Evolutionary conservation across 2,888 invertebrate genomes (phyloP), one percentile per base, ranked within the genome.

Genomic region (Diloba caeruleocephala): DNA sequence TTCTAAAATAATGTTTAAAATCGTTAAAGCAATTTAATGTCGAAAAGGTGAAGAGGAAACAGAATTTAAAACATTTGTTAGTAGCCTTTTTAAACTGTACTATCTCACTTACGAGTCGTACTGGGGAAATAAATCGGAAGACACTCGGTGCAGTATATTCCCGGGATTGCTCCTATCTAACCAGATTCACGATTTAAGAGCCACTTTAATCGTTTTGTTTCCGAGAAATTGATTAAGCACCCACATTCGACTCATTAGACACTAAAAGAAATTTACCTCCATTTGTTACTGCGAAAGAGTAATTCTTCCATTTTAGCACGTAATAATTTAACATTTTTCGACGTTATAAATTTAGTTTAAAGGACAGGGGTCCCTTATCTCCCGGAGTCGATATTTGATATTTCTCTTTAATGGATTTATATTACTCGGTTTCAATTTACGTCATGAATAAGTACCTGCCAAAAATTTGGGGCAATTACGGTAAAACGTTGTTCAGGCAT

Each of bases 121-220:
- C 67, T 68, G 68, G 75, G 70, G 77, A 77, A 78, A 88, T 88
- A 89, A 89, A 88, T 89, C 81, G 81, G 75, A 76, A 76, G 79
- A 69, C 78, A 72, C 74, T 74, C 74, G 75, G 71, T 78, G 81
- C 81, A 81, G 82, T 88, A 87, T 77, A 82, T 88, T 83, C 85
- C 87, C 78, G 78, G 82, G 82, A 87, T 84, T 79, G 85, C 79
- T 77, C 75, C 85, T 86, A 88, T 88, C 89, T 88, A 87, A 88
- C 88, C 87, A 85, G 85, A 85, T 84, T 81, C 86, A 81, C 82
- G 82, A 84, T 87, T 87, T 84, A 87, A 83, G 81, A 79, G 78
- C 79, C 82, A 79, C 73, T 87, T 86, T 81, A 84, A 88, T 84
- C 85, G 86, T 84, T 84, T 82, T 82, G 76, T 84, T 82, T 81